phyloP scores from a whole-genome alignment of 2,888 invertebrate species.

The Chaetoderma sp. region DNA sequence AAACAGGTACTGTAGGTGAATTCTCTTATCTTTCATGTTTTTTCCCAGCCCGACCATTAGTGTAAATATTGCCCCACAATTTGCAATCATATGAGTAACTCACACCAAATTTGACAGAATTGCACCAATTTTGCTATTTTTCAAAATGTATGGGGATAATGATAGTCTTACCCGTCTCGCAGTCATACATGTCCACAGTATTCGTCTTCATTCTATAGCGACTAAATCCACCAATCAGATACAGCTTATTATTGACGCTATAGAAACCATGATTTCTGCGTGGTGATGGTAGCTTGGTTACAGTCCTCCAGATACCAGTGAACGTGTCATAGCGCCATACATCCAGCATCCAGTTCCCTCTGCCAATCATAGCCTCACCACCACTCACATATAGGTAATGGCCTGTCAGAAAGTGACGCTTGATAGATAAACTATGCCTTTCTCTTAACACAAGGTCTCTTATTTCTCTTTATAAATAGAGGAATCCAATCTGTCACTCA shows the following conservation, averaged over 20 bases:
- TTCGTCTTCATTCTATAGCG: conserved; percentile 32
- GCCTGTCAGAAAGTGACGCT: conserved; percentile 29
- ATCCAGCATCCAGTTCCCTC: conserved; percentile 25
- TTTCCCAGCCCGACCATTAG: too few relatives aligned
- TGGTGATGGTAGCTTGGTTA: conserved; percentile 26
- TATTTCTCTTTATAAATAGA: too few relatives aligned
- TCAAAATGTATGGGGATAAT: too few relatives aligned
- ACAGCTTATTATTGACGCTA: conserved; percentile 26
- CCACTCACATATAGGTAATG: conserved; percentile 39
- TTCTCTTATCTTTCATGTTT: too few relatives aligned
- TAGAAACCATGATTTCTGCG: conserved; percentile 40
- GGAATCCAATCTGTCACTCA: too few relatives aligned
- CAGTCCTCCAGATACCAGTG: conserved; percentile 27
- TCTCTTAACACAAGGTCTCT: background rate
- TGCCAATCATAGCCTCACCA: conserved; percentile 32
- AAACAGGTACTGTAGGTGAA: too few relatives aligned
- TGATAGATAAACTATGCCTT: background rate
- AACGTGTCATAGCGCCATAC: conserved; percentile 39
- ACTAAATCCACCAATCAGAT: conserved; percentile 41
- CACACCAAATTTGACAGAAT: too few relatives aligned
- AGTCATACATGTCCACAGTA: conserved; percentile 34
- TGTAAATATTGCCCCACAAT: too few relatives aligned
- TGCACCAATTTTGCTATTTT: too few relatives aligned
- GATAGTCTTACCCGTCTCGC: conserved; percentile 32
- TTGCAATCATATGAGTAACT: too few relatives aligned